phyloP scores from a whole-genome alignment of 2,888 invertebrate species.

The Atherix ibis region DNA sequence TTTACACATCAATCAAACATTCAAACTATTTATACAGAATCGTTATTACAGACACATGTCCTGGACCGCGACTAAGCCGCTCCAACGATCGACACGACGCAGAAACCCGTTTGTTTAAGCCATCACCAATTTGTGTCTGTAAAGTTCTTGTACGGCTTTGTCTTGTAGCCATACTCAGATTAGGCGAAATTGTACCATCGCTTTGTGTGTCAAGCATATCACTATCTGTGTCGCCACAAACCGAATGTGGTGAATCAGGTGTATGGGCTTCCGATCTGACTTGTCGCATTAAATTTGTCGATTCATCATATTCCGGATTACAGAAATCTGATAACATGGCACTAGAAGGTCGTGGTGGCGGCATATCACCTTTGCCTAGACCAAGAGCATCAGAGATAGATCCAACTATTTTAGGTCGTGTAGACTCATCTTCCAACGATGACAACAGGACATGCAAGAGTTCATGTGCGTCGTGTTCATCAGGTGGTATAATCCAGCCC shows the following conservation, averaged over 20 bases:
- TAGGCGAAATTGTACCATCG: conserved; percentile 19
- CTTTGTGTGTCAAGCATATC: conserved; percentile 12
- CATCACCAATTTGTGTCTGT: conserved; percentile 16
- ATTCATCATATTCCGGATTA: conserved; percentile 30
- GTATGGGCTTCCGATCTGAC: conserved; percentile 32
- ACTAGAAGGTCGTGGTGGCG: conserved; percentile 39
- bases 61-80: conserved; percentile 31
- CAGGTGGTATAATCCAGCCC: conserved; percentile 76
- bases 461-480: conserved; percentile 91
- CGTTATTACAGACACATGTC: conserved; percentile 25
- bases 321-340: conserved; percentile 32
- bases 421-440: conserved; percentile 77
- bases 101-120: conserved; percentile 25
- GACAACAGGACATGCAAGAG: conserved; percentile 74
- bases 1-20: neutral
- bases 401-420: conserved; percentile 34
- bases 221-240: conserved; percentile 24
- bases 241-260: conserved; percentile 32
- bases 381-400: conserved; percentile 62
- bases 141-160: conserved; percentile 23
- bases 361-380: conserved; percentile 37
- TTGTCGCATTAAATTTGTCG: conserved; percentile 26
- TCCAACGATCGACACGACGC: conserved; percentile 38
- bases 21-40: neutral
- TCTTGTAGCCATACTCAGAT: conserved; percentile 16